A percentile compares a stretch with the other conserved stretches of the same genome.
Conservation (phyloP, 2,797 vertebrate species). For the Phyllotis vaccarum region DNA sequence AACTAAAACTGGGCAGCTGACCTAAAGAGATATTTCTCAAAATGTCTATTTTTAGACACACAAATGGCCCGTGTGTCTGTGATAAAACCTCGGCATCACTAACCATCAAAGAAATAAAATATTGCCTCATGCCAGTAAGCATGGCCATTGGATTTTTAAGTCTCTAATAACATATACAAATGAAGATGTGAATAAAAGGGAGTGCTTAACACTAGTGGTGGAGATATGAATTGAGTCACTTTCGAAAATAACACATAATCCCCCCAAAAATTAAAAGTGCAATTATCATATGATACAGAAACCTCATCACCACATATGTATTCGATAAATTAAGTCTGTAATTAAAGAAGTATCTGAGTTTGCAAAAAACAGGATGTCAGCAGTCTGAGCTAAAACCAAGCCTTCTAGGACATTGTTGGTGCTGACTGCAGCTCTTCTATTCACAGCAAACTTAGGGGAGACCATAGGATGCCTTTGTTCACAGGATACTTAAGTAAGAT, state of each 20-base stretch:
- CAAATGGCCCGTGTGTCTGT: neutral
- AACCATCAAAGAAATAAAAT: neutral
- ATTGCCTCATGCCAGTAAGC: neutral
- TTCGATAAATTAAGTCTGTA: neutral
- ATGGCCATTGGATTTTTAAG: neutral
- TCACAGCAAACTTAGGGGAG: neutral
- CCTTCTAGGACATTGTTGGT: neutral
- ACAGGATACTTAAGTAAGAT: neutral
- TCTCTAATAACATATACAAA: neutral
- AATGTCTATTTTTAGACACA: neutral
- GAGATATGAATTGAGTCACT: neutral
- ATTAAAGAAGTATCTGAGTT: neutral
- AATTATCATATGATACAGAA: neutral
- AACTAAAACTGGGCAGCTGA: neutral
- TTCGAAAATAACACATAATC: neutral
- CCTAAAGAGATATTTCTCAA: neutral
- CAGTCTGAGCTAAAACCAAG: neutral
- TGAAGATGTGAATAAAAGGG: neutral
- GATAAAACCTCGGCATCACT: neutral
- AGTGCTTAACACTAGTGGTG: neutral
- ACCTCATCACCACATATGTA: neutral
- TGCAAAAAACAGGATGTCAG: neutral
- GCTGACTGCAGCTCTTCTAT: neutral
- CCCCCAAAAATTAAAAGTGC: neutral
- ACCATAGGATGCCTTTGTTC: neutral